Conservation (phyloP, 2,797 vertebrate species). For the Lagodon rhomboides region DNA sequence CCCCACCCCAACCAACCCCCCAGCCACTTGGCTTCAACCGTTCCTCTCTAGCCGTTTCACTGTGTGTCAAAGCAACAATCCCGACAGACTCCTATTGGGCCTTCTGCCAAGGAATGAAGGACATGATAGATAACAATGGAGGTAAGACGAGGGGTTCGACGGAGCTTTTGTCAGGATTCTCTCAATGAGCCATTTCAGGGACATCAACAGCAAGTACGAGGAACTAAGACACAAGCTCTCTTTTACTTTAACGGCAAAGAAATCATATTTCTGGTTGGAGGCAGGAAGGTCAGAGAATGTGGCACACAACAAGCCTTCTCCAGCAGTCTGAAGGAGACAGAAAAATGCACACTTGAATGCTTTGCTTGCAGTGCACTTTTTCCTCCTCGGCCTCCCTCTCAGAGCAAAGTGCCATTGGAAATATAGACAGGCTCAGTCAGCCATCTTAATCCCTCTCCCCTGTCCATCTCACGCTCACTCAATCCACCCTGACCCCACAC, state of each 20-base stretch:
- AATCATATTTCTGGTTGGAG: slow-evolving; percentile 53
- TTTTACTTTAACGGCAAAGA: slow-evolving; percentile 20
- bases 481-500: slow-evolving; percentile 84
- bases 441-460: slow-evolving; percentile 90
- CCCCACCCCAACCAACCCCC: slow-evolving; percentile 43
- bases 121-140: slow-evolving; percentile 75
- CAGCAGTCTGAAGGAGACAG: slow-evolving; percentile 54
- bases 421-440: slow-evolving; percentile 86
- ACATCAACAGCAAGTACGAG: slow-evolving; percentile 8
- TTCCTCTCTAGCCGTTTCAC: slow-evolving; percentile 70
- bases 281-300: slow-evolving; percentile 46
- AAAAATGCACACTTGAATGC: slow-evolving; percentile 75
- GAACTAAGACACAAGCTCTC: slow-evolving; percentile 26
- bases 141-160: slow-evolving; percentile 43
- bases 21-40: slow-evolving; percentile 76
- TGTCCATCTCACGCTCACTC: slow-evolving; percentile 85
- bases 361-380: slow-evolving; percentile 77
- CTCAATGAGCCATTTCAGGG: slow-evolving; percentile 52
- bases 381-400: slow-evolving; percentile 65
- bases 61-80: slow-evolving; percentile 79
- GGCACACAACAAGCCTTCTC: slow-evolving; percentile 49
- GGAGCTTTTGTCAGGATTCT: slow-evolving; percentile 46
- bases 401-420: slow-evolving; percentile 84
- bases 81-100: slow-evolving; percentile 70
- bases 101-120: slow-evolving; percentile 69